phyloP scores from a whole-genome alignment of 2,888 invertebrate genomes.

The Lycaena phlaeas region DNA sequence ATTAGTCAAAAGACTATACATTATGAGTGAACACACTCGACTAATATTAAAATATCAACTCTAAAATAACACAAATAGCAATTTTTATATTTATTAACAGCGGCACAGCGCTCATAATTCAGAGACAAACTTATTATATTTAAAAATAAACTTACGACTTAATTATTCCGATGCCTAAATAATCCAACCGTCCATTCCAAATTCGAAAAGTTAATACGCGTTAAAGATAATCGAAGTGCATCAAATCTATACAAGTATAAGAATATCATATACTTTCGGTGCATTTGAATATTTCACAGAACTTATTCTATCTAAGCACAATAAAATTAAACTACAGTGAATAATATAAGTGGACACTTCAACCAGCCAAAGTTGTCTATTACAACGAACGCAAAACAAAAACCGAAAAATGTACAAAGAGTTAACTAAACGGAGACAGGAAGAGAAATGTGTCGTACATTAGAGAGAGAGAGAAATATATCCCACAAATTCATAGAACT shows the following conservation, averaged over 20 bases:
- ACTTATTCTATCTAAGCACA: slow-evolving; percentile 8
- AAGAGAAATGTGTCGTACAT: no score
- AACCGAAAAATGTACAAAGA: slow-evolving; percentile 1
- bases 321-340: slow-evolving; percentile 29
- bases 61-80: slow-evolving; percentile 6
- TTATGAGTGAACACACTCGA: slow-evolving; percentile 11
- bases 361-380: slow-evolving; percentile 44
- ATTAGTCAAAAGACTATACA: slow-evolving; percentile 37
- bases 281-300: not conserved
- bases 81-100: slow-evolving; percentile 3
- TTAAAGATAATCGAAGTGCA: not conserved
- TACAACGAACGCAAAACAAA: no score
- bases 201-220: slow-evolving; percentile 1
- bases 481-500: no score
- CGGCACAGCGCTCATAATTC: not conserved
- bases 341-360: slow-evolving; percentile 56
- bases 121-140: not conserved
- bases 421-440: not conserved
- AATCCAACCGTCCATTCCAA: not conserved
- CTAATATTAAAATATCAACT: slow-evolving; percentile 11
- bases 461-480: no score
- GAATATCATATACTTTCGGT: not conserved
- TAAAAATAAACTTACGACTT: not conserved
- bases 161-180: not conserved
- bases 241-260: slow-evolving; percentile 1